These are phyloP conservation scores for Acanthisitta chloris DNA, from an alignment of 2,113 vertebrate species.

Conservation along the genomic window DNA sequence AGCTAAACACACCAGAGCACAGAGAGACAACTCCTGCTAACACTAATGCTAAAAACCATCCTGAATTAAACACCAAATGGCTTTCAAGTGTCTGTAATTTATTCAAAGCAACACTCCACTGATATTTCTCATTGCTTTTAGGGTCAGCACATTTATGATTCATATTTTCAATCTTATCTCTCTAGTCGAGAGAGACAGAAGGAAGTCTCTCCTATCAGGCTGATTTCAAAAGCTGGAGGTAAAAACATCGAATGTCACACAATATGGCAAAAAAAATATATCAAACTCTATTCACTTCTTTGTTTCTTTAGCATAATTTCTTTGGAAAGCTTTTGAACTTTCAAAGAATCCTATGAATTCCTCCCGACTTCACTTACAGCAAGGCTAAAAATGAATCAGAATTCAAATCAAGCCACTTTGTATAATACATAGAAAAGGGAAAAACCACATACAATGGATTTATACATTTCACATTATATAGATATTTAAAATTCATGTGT, in stretches of 20 bases:
- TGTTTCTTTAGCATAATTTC: neutral
- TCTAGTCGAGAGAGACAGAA: neutral
- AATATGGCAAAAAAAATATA: neutral
- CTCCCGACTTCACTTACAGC: neutral
- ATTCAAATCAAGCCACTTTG: neutral
- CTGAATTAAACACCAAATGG: neutral
- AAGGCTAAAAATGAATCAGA: neutral
- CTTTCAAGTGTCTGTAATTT: neutral
- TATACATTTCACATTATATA: too few relatives aligned
- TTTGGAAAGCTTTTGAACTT: neutral
- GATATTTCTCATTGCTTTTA: neutral
- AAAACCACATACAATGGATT: neutral
- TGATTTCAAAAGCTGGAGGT: slow-evolving; percentile 28
- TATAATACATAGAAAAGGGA: neutral
- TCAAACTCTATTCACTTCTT: neutral
- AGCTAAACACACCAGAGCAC: neutral
- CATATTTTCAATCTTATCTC: neutral
- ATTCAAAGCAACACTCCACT: neutral
- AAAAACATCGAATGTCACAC: slow-evolving; percentile 12
- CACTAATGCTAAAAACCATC: neutral
- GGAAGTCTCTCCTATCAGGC: neutral
- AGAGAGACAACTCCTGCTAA: neutral
- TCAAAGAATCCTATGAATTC: neutral
- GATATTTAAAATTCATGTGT: neutral
- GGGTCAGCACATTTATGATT: neutral